These are phyloP conservation scores for Danaus melanippus DNA, from an alignment of 1,140 invertebrate genomes.

Conservation along the genomic window DNA sequence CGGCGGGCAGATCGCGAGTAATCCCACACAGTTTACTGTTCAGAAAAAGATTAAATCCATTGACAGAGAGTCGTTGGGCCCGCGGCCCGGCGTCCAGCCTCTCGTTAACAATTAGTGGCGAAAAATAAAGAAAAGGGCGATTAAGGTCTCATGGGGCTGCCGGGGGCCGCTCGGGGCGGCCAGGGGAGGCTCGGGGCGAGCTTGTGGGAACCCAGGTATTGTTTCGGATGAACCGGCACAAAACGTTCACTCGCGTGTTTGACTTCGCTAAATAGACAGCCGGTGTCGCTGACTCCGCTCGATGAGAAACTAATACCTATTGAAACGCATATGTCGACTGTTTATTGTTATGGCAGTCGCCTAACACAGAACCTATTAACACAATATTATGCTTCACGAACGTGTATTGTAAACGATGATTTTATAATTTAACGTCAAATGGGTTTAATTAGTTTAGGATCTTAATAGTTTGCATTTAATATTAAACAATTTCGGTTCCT, in stretches of 20 bases:
- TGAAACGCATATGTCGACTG: conserved; percentile 42
- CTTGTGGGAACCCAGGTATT: conserved; percentile 49
- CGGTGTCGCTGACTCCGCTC: conserved; percentile 37
- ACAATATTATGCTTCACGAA: no score
- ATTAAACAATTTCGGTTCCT: no score
- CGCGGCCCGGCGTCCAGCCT: conserved; percentile 41
- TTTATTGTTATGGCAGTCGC: conserved; percentile 19
- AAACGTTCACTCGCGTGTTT: conserved; percentile 41
- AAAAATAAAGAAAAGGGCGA: conserved; percentile 41
- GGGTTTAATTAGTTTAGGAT: no score
- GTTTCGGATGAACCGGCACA: conserved; percentile 45
- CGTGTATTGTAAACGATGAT: no score
- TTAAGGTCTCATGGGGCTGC: conserved; percentile 26
- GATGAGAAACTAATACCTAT: conserved; percentile 25
- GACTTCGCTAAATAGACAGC: conserved; percentile 27
- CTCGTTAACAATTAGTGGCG: conserved; percentile 54
- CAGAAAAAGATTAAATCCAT: no score
- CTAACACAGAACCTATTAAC: no score
- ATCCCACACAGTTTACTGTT: no score
- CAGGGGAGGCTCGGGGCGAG: conserved; percentile 48
- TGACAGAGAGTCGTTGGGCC: conserved; percentile 11
- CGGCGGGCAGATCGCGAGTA: no score
- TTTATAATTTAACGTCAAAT: no score
- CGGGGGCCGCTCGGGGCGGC: conserved; percentile 19
- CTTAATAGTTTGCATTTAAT: no score